A percentile compares a stretch with the other conserved stretches of the same genome.
Evolutionary conservation across 2,797 vertebrate species (phyloP).

Genomic region (Neosilurus mollespiculum): DNA sequence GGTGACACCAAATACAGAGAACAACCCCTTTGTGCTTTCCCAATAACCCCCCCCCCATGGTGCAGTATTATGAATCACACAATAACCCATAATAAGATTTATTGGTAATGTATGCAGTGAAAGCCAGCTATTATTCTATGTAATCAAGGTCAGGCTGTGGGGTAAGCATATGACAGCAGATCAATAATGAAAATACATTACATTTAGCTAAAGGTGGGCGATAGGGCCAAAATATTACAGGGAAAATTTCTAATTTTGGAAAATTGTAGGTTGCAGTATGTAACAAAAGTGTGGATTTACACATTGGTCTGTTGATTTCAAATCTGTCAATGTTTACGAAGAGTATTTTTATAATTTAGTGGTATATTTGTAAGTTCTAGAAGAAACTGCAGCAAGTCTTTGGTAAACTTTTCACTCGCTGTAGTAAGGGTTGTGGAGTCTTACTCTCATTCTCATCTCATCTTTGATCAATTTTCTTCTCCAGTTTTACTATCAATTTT

Average conservation of each 20-base stretch:
- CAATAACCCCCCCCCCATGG: neutral
- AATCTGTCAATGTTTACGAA: neutral
- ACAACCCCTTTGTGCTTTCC: neutral
- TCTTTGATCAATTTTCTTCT: neutral
- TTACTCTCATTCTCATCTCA: neutral
- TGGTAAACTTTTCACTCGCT: neutral
- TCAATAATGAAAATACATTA: neutral
- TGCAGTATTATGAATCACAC: slow-evolving; percentile 34
- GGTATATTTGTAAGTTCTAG: neutral
- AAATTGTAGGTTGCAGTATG: neutral
- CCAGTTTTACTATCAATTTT: neutral
- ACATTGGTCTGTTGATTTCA: neutral
- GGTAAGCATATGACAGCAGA: too few species aligned
- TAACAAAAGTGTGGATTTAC: neutral
- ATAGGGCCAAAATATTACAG: neutral
- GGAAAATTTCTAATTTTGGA: neutral
- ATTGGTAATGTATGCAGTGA: neutral
- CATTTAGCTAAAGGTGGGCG: neutral
- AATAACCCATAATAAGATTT: slow-evolving; percentile 13
- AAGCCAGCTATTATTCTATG: neutral
- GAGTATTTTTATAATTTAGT: neutral
- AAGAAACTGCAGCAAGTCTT: neutral
- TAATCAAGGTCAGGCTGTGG: neutral
- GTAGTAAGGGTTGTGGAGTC: neutral
- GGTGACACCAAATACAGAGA: slow-evolving; percentile 62